Base-by-base conservation (phyloP, 1,140 invertebrate genomes). In the Scaptomyza pallida region DNA sequence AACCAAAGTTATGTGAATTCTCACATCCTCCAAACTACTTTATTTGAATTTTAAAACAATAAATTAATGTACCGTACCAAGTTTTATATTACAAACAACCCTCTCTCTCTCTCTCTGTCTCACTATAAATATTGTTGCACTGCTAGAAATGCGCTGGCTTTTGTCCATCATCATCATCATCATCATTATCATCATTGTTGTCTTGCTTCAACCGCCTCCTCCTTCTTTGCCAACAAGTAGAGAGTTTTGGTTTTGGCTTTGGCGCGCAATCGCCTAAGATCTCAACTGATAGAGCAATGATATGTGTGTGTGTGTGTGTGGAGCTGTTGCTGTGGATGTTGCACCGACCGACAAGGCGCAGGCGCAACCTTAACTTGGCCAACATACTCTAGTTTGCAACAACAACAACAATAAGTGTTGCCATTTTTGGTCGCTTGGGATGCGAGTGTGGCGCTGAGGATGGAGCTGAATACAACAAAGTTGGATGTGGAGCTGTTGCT, bases 241-340 rank as follows among this genome's bases (percentile, higher is more conserved):
- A 30, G 26, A 30, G 26, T 8, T 33, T 45, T 12, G 19, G 51
- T 40, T 52, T 63, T 43, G 61, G 69, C 69, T 71, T 48, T 52
- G 37, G 48, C 63, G 48, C 47, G 60, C 82, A 78, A 88, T 88
- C 82, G 80, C 61, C 61, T 33, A 51, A 88, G 82, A 88, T 88
- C 82, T 78, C 78, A 82, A 89, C 82, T 88, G 82, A 88, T 88
- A 88, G 83, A 88, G 82, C 82, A 82, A 82, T 89, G 83, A 88
- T 82, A 75, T 88, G 75, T 88, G 67, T 81, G 70, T 63, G 26
- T 37, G 12, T 37, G 33, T 37, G 33, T 37, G n/a, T 70, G 70
- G 54, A 60, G 60, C 56, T 55, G 56, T n/a, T 55, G 56, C 41
- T 55, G 23, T 26, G 5, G 59, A 17, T 59, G 75, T 40, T 47